Evolutionary conservation across 2,888 invertebrate genomes (phyloP), one percentile per base, ranked within the genome.

Genomic region (Ceraclea dissimilis): DNA sequence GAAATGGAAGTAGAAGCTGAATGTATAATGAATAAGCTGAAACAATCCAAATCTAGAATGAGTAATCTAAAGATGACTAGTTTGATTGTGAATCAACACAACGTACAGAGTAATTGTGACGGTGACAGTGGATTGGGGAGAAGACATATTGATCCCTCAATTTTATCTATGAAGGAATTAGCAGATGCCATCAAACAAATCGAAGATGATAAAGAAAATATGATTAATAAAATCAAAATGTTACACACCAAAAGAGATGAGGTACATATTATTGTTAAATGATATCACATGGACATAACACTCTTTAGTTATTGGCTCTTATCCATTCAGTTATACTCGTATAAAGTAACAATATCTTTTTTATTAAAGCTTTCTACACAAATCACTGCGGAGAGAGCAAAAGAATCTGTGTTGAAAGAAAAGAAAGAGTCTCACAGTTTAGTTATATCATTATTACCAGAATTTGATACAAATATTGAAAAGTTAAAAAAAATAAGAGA

Each of bases 361-460:
- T 46, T 46, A 19, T 20, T 46, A 19, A 19, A 54, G 54, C 21
- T 54, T 17, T 43, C 17, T n/a, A 18, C n/a, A 18, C 39, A 49
- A 22, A 11, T 49, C 5, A 49, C 16, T 31, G 49, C 22, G 20
- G 54, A 55, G 44, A 51, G 26, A 49, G 18, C 11, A 8, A 55
- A 55, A 47, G 55, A 55, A 51, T n/a, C 51, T 17, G 11, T 13
- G 44, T 44, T 46, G n/a, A 33, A 46, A 31, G 56, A 59, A 34
- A 55, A 59, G 44, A 59, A 55, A 31, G 57, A 61, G 34, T 59
- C 56, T 21, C 46, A 50, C 17, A 48, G 43, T 33, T 55, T 61
- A 10, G 59, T 61, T 1, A 43, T 34, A 8, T 53, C 56, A n/a
- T 46, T 61, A 4, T 49, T 57, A 31, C 52, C 48, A 19, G 58